Evolutionary conservation across 2,113 vertebrate genomes (phyloP).

Genomic region (Notarius lentiginosus): DNA sequence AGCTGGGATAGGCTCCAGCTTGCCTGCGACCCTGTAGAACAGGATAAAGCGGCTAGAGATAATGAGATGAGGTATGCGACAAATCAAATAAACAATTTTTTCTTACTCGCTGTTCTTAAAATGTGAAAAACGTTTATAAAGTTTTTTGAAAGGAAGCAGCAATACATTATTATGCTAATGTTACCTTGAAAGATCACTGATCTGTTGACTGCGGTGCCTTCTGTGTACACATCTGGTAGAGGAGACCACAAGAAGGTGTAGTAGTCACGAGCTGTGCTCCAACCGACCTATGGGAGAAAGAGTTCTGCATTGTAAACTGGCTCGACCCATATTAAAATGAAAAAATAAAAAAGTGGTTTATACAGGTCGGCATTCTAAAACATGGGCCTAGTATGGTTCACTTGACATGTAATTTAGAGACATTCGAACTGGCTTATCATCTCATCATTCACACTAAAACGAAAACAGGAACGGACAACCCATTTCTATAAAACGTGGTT

Average conservation of each 20-base stretch:
- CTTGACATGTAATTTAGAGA: neutral
- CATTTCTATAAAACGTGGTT: constrained; percentile 23
- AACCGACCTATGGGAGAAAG: constrained; percentile 84
- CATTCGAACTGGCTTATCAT: neutral
- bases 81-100: too few relatives aligned
- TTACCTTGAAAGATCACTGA: constrained; percentile 95
- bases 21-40: too few relatives aligned
- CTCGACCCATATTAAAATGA: neutral
- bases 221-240: constrained; percentile 87
- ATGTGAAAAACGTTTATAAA: too few relatives aligned
- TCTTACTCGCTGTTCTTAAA: too few relatives aligned
- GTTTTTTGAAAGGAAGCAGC: too few relatives aligned
- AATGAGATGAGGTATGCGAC: too few relatives aligned
- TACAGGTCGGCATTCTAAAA: neutral
- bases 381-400: neutral
- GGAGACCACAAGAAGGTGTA: constrained; percentile 98
- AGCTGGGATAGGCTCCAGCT: too few relatives aligned
- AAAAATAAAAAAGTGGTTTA: neutral
- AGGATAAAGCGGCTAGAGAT: too few relatives aligned
- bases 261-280: constrained; percentile 98
- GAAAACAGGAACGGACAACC: constrained; percentile 8
- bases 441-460: neutral
- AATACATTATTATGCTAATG: neutral
- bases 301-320: neutral
- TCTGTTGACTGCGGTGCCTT: constrained; percentile 89